Percentiles rank a stretch among this genome's conserved stretches.
Conservation (phyloP, 2,113 vertebrate genomes). For the Scatophagus argus region DNA sequence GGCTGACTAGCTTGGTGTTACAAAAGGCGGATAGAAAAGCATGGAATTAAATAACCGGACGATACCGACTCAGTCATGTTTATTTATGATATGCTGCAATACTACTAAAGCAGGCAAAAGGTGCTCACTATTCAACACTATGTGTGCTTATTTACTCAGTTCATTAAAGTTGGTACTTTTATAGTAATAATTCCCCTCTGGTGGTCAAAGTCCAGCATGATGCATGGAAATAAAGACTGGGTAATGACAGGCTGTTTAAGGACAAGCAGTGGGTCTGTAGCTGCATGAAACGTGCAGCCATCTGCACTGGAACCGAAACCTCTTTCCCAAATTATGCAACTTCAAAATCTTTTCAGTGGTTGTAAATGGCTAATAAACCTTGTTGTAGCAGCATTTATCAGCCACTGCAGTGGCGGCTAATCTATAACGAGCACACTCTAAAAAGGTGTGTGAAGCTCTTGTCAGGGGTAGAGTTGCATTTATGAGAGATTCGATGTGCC, state of each 20-base stretch:
- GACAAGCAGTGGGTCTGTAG: neutral
- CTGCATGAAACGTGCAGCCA: neutral
- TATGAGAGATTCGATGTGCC: slow-evolving; percentile 39
- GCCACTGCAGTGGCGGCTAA: neutral
- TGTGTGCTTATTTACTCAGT: too few relatives aligned
- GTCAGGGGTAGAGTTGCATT: slow-evolving; percentile 46
- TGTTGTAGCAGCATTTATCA: neutral
- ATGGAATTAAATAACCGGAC: neutral
- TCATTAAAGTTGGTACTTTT: neutral
- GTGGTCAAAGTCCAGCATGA: neutral
- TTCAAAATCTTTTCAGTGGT: neutral
- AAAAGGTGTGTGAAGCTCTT: slow-evolving; percentile 17
- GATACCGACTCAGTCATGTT: neutral
- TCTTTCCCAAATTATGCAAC: neutral
- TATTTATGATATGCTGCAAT: neutral
- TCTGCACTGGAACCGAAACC: neutral
- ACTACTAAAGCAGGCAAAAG: neutral
- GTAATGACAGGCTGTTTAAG: neutral
- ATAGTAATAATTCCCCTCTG: neutral
- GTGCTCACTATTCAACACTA: neutral
- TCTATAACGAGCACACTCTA: slow-evolving; percentile 14
- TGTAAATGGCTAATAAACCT: neutral
- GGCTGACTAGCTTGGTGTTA: too few relatives aligned
- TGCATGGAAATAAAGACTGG: neutral
- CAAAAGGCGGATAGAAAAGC: neutral